These are phyloP conservation scores for Astropecten irregularis DNA, from an alignment of 53 echinoderm and acorn worm genomes.

Conservation along the genomic window DNA sequence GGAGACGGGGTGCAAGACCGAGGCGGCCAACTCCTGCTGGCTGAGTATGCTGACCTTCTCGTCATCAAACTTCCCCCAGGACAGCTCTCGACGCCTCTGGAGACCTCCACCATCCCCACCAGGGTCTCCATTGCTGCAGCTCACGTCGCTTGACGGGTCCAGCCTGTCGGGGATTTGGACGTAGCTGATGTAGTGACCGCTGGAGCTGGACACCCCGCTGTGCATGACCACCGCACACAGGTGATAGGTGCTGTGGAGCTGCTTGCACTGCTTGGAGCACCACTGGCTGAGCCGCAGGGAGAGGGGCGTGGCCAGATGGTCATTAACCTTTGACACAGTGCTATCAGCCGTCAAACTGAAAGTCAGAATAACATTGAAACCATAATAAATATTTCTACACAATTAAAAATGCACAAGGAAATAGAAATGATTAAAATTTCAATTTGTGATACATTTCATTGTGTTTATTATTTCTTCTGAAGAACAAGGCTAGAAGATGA, in stretches of 20 bases:
- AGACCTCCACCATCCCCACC: not conserved
- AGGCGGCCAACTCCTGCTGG: slow-evolving; percentile 70
- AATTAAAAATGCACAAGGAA: not conserved
- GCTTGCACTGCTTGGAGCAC: slow-evolving; percentile 81
- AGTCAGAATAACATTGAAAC: slow-evolving; percentile 11
- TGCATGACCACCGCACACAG: slow-evolving; percentile 90
- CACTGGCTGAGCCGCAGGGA: slow-evolving; percentile 75
- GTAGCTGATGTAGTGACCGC: slow-evolving; percentile 95
- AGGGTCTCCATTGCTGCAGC: too few species aligned
- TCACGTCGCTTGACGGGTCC: not conserved
- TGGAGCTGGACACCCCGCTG: slow-evolving; percentile 94
- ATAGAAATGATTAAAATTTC: too few species aligned
- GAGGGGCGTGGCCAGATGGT: slow-evolving; percentile 83
- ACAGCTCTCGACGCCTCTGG: not conserved
- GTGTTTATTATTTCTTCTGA: too few species aligned
- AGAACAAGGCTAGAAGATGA: too few species aligned
- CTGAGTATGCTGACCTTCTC: slow-evolving; percentile 73
- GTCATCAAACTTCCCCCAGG: slow-evolving; percentile 94
- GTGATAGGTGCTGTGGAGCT: slow-evolving; percentile 63
- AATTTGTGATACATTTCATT: too few species aligned
- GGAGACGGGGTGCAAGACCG: slow-evolving; percentile 65
- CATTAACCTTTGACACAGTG: slow-evolving; percentile 92
- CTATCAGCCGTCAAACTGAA: slow-evolving; percentile 87
- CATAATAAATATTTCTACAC: slow-evolving; percentile 7
- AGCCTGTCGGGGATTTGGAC: slow-evolving; percentile 63